Base-by-base conservation (phyloP, 2,888 invertebrate species). In the Lathronympha strigana region DNA sequence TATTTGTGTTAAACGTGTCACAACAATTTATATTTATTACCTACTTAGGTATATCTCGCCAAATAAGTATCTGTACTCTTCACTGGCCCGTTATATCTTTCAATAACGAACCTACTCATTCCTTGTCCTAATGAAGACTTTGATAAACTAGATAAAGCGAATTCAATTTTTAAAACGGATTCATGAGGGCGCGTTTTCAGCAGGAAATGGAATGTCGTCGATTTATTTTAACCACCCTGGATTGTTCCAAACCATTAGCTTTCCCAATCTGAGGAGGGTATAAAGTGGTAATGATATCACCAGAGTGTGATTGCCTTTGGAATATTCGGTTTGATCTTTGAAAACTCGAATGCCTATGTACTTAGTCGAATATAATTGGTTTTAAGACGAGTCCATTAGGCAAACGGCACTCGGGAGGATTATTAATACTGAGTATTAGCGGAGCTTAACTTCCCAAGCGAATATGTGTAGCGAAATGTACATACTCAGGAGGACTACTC, bases 211-310 rank as follows among this genome's bases (percentile, higher is more conserved):
- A 88, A 90, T 82, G 86, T 85, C 88, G 77, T 78, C 88, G 87
- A 89, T 90, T 88, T 86, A 89, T 88, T 88, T 86, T 83, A 88
- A 89, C 87, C 87, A 82, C 83, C 77, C 82, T 81, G 82, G 81
- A 81, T 86, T 85, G 86, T 89, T 90, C 88, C 90, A 78, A 79
- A 70, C 89, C 90, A 90, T 90, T 91, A 86, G 80, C 82, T 89
- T 89, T 87, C 89, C 86, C 86, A 89, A 90, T 90, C 83, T 82
- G 80, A 84, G 85, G 85, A 83, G 83, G 82, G 81, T 81, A 79
- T 83, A 80, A 86, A 87, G 80, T 84, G 83, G 81, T 84, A 77
- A 83, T 84, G 83, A 87, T 86, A 84, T 80, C 75, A 71, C 74
- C 68, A 75, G 72, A 75, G 63, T 60, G 72, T 76, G 76, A 75